Conservation (phyloP, 2,888 invertebrate genomes). For the Melipona bicolor region DNA sequence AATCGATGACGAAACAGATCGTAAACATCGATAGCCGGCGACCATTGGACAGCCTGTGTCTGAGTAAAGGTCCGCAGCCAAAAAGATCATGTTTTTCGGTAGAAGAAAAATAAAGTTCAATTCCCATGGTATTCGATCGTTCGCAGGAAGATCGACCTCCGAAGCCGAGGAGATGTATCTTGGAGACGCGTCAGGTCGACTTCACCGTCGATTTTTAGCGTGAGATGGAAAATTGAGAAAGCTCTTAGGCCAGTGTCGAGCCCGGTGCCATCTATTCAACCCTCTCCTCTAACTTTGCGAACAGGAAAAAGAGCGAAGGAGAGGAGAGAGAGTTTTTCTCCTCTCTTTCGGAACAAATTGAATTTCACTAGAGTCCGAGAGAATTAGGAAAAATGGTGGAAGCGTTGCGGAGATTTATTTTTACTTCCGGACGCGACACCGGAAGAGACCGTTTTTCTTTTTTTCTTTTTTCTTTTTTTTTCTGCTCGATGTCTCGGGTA, state of each 20-base stretch:
- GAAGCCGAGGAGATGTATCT: neutral
- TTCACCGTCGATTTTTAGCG: conserved; percentile 15
- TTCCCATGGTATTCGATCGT: conserved; percentile 9
- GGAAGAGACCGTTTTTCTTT: conserved; percentile 18
- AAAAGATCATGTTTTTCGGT: neutral
- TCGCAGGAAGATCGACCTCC: neutral
- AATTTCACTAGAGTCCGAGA: conserved; percentile 33
- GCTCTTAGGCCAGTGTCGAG: neutral
- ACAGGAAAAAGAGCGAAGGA: neutral
- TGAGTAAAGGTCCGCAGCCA: neutral
- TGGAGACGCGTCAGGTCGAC: neutral
- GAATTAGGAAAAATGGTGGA: neutral
- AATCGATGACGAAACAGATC: neutral
- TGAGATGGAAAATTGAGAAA: conserved; percentile 38
- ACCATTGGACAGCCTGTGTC: neutral
- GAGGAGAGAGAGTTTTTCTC: neutral
- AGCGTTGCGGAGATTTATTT: conserved; percentile 46
- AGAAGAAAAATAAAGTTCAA: neutral
- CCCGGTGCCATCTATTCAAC: conserved; percentile 21
- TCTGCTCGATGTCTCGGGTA: conserved; percentile 28
- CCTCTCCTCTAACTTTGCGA: neutral
- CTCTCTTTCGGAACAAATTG: conserved; percentile 39
- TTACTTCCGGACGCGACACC: conserved; percentile 32
- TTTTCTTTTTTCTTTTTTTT: neutral
- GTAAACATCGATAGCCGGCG: neutral